A percentile compares a stretch with the other conserved stretches of the same genome.
phyloP scores from a whole-genome alignment of 2,113 vertebrate genomes.

The Campylomormyrus tamandua region DNA sequence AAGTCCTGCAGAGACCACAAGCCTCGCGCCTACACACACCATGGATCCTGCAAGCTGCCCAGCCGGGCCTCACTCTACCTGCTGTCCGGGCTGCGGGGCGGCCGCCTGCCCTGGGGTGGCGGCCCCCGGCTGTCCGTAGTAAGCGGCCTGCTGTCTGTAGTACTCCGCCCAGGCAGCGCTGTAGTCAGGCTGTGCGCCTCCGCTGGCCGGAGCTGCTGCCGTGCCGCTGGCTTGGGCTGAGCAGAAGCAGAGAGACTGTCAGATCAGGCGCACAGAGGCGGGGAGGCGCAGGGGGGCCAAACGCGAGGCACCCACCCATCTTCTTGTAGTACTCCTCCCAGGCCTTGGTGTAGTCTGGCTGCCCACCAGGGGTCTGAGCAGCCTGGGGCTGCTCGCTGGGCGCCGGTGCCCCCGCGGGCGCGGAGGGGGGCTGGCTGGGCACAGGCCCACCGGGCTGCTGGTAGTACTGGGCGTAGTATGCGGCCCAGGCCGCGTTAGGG shows the following conservation, averaged over 20 bases:
- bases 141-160: constrained; percentile 65
- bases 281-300: neutral
- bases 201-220: constrained; percentile 58
- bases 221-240: constrained; percentile 42
- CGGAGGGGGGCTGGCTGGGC: constrained; percentile 64
- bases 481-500: constrained; percentile 86
- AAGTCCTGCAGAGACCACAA: neutral
- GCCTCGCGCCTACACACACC: too few relatives aligned
- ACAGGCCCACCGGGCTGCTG: constrained; percentile 72
- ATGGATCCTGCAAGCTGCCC: neutral
- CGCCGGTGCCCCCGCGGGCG: constrained; percentile 59
- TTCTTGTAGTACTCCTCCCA: constrained; percentile 95
- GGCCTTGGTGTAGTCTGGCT: constrained; percentile 88
- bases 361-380: constrained; percentile 61
- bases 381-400: constrained; percentile 65
- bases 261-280: constrained; percentile 31
- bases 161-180: constrained; percentile 49
- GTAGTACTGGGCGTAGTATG: constrained; percentile 88
- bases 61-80: constrained; percentile 36
- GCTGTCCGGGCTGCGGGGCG: constrained; percentile 62
- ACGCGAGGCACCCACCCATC: constrained; percentile 60
- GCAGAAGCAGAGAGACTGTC: constrained; percentile 37
- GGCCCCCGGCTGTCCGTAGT: constrained; percentile 60
- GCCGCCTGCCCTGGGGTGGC: constrained; percentile 50
- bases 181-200: constrained; percentile 54